These are phyloP conservation scores for Oreochromis spilurus DNA, from an alignment of 2,113 vertebrate genomes.

Conservation along the genomic window DNA sequence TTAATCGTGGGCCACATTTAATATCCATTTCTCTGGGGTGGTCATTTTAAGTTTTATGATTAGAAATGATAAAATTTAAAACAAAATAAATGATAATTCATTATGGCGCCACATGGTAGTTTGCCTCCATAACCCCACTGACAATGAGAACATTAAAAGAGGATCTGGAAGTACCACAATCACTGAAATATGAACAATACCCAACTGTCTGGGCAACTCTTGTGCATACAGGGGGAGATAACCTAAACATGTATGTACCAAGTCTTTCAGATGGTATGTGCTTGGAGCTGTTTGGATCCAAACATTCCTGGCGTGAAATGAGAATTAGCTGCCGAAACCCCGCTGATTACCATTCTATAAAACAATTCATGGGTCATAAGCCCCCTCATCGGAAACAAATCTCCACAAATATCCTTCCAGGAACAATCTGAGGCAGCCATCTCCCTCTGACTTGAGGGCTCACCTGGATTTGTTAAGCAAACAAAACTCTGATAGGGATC, in stretches of 20 bases:
- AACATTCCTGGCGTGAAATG: neutral
- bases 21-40: neutral
- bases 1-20: neutral
- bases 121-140: neutral
- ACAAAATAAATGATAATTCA: neutral
- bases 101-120: neutral
- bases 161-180: neutral
- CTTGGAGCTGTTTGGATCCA: slow-evolving; percentile 9
- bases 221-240: neutral
- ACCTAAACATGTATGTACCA: neutral
- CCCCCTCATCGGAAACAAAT: neutral
- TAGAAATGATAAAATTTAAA: neutral
- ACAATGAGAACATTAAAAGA: neutral
- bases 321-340: neutral
- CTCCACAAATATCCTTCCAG: slow-evolving; percentile 12
- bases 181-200: neutral
- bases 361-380: slow-evolving; percentile 16
- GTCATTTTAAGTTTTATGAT: neutral
- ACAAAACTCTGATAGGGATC: slow-evolving; percentile 53
- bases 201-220: neutral
- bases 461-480: slow-evolving; percentile 63
- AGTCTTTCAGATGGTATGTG: neutral
- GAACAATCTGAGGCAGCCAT: slow-evolving; percentile 34
- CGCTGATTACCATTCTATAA: neutral
- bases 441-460: slow-evolving; percentile 10